Conservation (phyloP, 2,797 vertebrate genomes). For the Chelon auratus region DNA sequence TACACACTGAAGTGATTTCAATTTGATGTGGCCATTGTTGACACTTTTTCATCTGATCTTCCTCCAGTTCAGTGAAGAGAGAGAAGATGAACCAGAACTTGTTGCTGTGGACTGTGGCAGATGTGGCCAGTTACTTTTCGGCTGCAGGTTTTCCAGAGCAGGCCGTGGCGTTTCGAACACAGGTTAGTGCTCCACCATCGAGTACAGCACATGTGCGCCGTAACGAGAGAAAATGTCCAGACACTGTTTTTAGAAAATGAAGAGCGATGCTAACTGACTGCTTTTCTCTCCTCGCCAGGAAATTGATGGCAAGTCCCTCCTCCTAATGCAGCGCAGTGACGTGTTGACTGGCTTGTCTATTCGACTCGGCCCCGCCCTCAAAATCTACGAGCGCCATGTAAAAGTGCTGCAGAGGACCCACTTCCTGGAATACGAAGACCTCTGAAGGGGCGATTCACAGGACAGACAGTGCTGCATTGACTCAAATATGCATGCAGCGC, state of each 20-base stretch:
- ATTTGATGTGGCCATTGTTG: neutral
- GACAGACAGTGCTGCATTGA: slow-evolving; percentile 51
- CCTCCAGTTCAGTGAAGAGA: slow-evolving; percentile 78
- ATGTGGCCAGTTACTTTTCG: slow-evolving; percentile 92
- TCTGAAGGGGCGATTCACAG: slow-evolving; percentile 70
- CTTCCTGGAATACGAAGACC: slow-evolving; percentile 89
- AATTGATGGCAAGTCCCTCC: slow-evolving; percentile 92
- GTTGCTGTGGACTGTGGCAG: slow-evolving; percentile 90
- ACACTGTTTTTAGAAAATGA: no score
- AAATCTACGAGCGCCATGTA: slow-evolving; percentile 94
- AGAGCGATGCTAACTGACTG: no score
- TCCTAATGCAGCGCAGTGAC: slow-evolving; percentile 93
- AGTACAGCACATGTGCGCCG: slow-evolving; percentile 27
- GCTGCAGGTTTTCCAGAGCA: slow-evolving; percentile 92
- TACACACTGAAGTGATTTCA: neutral
- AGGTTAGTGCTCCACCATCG: slow-evolving; percentile 81
- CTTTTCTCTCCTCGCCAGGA: slow-evolving; percentile 78
- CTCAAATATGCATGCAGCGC: slow-evolving; percentile 63
- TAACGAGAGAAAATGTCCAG: neutral
- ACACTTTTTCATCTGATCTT: slow-evolving; percentile 5
- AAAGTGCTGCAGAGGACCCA: slow-evolving; percentile 93
- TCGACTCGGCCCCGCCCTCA: slow-evolving; percentile 92
- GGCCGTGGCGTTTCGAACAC: slow-evolving; percentile 90
- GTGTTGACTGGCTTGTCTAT: slow-evolving; percentile 93
- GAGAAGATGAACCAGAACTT: slow-evolving; percentile 87